Evolutionary conservation across 2,888 invertebrate genomes (phyloP).

Genomic region (Campopleginae sp.): DNA sequence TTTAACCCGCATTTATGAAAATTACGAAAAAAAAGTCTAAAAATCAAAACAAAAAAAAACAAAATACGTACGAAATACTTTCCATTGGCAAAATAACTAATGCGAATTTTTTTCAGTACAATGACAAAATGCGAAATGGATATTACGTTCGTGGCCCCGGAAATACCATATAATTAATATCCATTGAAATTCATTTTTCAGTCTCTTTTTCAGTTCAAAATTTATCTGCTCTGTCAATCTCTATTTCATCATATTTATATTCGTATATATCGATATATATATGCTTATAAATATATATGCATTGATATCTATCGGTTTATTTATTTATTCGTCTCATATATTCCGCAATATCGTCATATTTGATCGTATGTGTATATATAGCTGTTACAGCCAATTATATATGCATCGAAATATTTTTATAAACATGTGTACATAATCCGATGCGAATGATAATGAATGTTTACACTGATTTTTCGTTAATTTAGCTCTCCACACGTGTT

Average conservation of each 20-base stretch:
- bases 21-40: neutral
- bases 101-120: conserved; percentile 80
- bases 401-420: conserved; percentile 54
- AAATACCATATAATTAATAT: conserved; percentile 41
- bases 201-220: conserved; percentile 67
- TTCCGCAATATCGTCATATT: conserved; percentile 25
- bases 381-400: conserved; percentile 18
- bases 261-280: conserved; percentile 15
- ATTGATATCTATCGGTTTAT: neutral
- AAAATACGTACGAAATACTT: conserved; percentile 42
- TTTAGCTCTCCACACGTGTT: conserved; percentile 77
- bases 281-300: conserved; percentile 37
- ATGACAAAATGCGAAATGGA: conserved; percentile 58
- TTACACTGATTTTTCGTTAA: conserved; percentile 76
- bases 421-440: conserved; percentile 67
- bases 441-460: conserved; percentile 68
- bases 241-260: conserved; percentile 35
- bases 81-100: conserved; percentile 71
- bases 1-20: neutral
- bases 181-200: conserved; percentile 42
- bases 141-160: conserved; percentile 56
- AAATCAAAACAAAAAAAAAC: conserved; percentile 32
- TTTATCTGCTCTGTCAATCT: conserved; percentile 49
- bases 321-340: conserved; percentile 14
- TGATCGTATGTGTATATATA: conserved; percentile 31